Evolutionary conservation across 2,113 vertebrate species (phyloP), one percentile per base, ranked within the genome.

Genomic region (Onychostruthus taczanowskii): DNA sequence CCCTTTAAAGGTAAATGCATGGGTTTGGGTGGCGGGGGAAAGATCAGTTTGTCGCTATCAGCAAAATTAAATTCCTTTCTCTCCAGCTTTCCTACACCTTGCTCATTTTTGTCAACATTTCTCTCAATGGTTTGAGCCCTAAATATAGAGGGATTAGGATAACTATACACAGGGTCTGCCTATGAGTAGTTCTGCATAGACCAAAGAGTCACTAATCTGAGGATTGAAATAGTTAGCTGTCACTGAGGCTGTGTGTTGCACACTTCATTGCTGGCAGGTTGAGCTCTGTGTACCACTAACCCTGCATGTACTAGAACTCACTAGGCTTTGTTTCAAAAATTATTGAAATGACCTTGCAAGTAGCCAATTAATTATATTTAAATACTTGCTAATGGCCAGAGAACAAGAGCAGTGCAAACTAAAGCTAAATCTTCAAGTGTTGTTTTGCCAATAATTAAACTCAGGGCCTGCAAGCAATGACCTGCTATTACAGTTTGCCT

Each of bases 401-500:
- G 49, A 96, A 76, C 56, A 74, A 90, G 72, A 13, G 0, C 47
- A 55, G 43, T 52, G 39, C 64, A 84, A 93, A 90, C 85, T 62
- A 44, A 84, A 78, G 58, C 86, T 82, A 41, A 63, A 63, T 58
- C 49, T 90, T 92, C 68, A 30, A 20, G 59, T 74, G 90, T 14
- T 89, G 44, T 93, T 97, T 97, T 95, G 87, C 68, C 87, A 82
- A 62, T 93, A 93, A 94, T 90, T 89, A 78, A 24, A 72, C n/a
- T 52, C 10, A 5, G 67, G 44, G 35, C 80, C 91, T 33, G 2
- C 59, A 94, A 86, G 58, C 88, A 56, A 23, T 91, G 94, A 82
- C 86, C 75, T 86, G 62, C 67, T 94, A 5, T 61, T 93, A 39
- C 33, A 77, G 74, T 96, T 59, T 93, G 76, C 74, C 58, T 70